These are phyloP conservation scores for Chrysolophus pictus DNA, from an alignment of 2,797 vertebrate genomes.

Conservation along the genomic window DNA sequence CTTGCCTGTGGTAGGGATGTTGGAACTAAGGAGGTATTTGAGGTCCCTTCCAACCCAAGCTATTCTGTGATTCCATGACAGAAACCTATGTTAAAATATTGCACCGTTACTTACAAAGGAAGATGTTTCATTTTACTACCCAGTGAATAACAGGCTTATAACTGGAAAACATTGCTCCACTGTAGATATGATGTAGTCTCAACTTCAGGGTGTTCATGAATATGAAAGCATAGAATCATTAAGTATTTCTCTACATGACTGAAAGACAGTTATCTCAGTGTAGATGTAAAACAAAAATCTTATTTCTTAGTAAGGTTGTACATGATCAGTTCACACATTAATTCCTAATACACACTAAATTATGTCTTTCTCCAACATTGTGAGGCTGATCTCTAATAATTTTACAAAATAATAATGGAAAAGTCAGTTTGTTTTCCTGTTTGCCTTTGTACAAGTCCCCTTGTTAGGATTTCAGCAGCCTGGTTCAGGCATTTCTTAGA, in stretches of 20 bases:
- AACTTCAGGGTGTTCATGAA: not conserved
- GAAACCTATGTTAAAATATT: not conserved
- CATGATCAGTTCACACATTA: not conserved
- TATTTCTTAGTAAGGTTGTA: not conserved
- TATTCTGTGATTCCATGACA: no score
- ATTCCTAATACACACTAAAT: not conserved
- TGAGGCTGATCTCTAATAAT: not conserved
- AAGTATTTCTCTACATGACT: not conserved
- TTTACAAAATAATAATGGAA: not conserved
- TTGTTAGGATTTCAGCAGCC: not conserved
- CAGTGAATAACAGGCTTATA: not conserved
- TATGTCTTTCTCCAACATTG: not conserved
- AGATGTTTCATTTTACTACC: not conserved
- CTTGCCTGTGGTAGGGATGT: no score
- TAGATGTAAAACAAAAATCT: not conserved
- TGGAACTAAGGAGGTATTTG: no score
- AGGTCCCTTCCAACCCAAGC: no score
- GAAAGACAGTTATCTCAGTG: not conserved
- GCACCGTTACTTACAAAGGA: not conserved
- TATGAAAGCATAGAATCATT: not conserved
- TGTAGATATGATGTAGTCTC: not conserved
- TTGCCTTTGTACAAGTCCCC: not conserved
- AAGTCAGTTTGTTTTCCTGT: not conserved
- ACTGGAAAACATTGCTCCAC: not conserved
- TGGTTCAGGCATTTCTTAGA: not conserved